Evolutionary conservation across 2,113 vertebrate genomes (phyloP), one percentile per base, ranked within the genome.

Genomic region (Climacteris rufus): DNA sequence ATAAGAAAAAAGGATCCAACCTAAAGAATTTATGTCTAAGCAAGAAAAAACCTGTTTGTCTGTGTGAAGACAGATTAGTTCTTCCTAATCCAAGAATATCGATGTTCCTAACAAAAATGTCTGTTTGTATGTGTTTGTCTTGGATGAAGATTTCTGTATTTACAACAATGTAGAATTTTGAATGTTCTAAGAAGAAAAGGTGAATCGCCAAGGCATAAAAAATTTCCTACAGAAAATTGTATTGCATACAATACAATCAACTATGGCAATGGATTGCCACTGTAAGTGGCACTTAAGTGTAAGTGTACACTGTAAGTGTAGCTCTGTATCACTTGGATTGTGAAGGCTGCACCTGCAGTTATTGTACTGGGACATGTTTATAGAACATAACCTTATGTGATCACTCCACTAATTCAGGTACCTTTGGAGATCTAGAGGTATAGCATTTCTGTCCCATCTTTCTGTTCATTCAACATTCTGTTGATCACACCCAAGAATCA

Each of bases 401-500:
- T 49, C 64, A 50, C 53, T 78, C 17, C 86, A 35, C 50, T 44
- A 61, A 31, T 63, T 63, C 31, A 59, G 54, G 39, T 53, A 87
- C 64, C 21, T 87, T 69, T 39, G n/a, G n/a, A 92, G 39, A 86
- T 69, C 31, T 42, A 45, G 7, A 72, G 27, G 30, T 69, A 49
- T 2, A n/a, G 28, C 28, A 60, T 19, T 74, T 68, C 66, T 59
- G 15, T 5, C 37, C 30, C 12, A n/a, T 27, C 35, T 6, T 64
- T 82, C 40, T 60, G 50, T 24, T 88, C 13, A 66, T 54, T 20
- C 23, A 23, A 47, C 39, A 56, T 22, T 4, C 17, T 40, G 12
- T 4, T 15, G 39, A 31, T 64, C 0, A 0, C 18, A 65, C 8
- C 65, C 20, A 24, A 70, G 37, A 86, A 89, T 39, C 1, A 5